Evolutionary conservation across 2,113 vertebrate genomes (phyloP), one percentile per base, ranked within the genome.

Genomic region (Melanocharis versteri): DNA sequence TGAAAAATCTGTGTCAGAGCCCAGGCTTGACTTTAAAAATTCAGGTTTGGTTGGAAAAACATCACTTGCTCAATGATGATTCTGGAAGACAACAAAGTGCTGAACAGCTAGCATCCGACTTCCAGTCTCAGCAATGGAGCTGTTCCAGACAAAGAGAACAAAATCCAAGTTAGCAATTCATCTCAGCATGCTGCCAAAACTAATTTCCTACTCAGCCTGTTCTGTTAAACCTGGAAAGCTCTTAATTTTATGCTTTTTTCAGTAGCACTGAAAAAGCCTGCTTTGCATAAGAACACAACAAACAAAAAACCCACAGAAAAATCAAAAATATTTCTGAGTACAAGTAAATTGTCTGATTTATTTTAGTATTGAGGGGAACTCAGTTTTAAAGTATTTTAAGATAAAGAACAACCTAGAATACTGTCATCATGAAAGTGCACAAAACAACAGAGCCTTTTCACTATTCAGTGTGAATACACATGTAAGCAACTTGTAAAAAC

Each of bases 201-300:
- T 85, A 61, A 96, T 94, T 95, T 96, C 94, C 93, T 95, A 71
- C 61, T 92, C 78, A 80, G 71, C 31, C 51, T 48, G 40, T 53
- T 73, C 82, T 83, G 58, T 75, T 91, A 83, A 83, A 70, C 10
- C 40, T 92, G 85, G 85, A 92, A 86, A 83, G 68, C 51, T 86
- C 44, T 40, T 88, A 20, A 83, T 88, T 80, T 90, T n/a, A n/a
- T n/a, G 51, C 7, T 23, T 83, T 84, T 83, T 90, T 58, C 39
- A 83, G 19, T 40, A 88, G 56, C n/a, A 33, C 44, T 71, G n/a
- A 73, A 83, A 81, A 94, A 31, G 5, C 15, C 44, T n/a, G 23
- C 60, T 92, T 57, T 73, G 64, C 87, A 56, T 51, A 77, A 70
- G 64, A 69, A 35, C 17, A 56, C 12, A 90, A 66, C 24, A 48